Base-by-base conservation (phyloP, 2,113 vertebrate genomes). In the Anolis carolinensis region DNA sequence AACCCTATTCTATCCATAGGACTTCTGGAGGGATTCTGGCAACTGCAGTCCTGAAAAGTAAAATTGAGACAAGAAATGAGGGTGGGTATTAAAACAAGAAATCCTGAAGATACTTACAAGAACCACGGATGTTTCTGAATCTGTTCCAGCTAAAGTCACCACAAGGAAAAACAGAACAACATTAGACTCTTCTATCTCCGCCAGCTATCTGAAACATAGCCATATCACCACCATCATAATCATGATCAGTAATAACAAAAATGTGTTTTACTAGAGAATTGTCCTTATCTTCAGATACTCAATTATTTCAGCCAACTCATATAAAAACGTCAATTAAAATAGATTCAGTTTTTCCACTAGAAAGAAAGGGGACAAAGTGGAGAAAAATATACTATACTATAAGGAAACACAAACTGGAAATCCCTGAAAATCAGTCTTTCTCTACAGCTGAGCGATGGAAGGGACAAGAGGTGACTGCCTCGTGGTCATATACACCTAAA, bases 121-220 rank as follows among this genome's bases (percentile, higher is more conserved):
- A 98, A 98, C 98, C 98, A 98, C 88, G 97, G 95, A 67, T 98
- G 98, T 93, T 98, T 98, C 96, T 98, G 97, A 92, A 98, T 98
- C 92, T 97, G 97, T 91, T 98, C 98, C 94, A 98, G 96, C 98
- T 98, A 95, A 91, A 81, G 59, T 44, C 70, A 32, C 23, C 78
- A 36, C 23, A 81, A 65, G 59, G 18, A 48, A 21, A 14, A 16
- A 39, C 5, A 74, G 77, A 7, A 13, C 8, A 88, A 59, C 84
- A 79, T 84, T 84, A 85, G 50, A 6, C 34, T 48, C 16, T 55
- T 55, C 25, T 23, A 10, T n/a, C 73, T 68, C 30, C 27, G 21
- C 0, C 75, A 18, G 7, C 25, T 7, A 23, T n/a, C 39, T 62
- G 7, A 34, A 18, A 20, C 39, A 68, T 1, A 78, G 27, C 23